Percentiles rank a stretch among this genome's conserved stretches.
Evolutionary conservation across 2,888 invertebrate species (phyloP).

Genomic region (Agapostemon virescens): DNA sequence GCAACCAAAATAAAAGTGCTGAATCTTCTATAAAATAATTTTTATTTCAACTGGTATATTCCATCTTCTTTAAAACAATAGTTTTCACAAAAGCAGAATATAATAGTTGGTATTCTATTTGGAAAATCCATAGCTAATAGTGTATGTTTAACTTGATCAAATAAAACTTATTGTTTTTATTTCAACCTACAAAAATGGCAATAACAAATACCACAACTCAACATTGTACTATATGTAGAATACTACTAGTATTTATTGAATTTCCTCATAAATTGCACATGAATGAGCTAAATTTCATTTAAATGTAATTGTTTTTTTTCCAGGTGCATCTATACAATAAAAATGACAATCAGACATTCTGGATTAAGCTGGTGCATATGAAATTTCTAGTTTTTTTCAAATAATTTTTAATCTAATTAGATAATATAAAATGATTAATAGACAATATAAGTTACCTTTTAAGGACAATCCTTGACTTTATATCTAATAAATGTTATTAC

Average conservation of each 20-base stretch:
- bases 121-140: neutral
- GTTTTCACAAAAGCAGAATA: neutral
- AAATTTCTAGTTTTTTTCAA: neutral
- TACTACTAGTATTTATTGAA: neutral
- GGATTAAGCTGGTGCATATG: neutral
- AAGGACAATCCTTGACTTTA: neutral
- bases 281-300: neutral
- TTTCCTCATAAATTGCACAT: neutral
- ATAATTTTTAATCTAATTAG: neutral
- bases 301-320: neutral
- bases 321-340: neutral
- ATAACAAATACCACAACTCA: neutral
- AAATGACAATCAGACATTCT: neutral
- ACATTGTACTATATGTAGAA: slow-evolving; percentile 6
- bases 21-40: neutral
- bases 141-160: neutral
- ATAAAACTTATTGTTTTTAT: neutral
- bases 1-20: neutral
- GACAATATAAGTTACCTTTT: neutral
- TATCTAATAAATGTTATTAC: neutral
- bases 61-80: neutral
- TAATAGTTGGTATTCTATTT: neutral
- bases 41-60: neutral
- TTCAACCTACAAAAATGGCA: neutral
- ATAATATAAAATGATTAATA: neutral